Evolutionary conservation across 2,113 vertebrate species (phyloP).

Genomic region (Clinocottus analis): DNA sequence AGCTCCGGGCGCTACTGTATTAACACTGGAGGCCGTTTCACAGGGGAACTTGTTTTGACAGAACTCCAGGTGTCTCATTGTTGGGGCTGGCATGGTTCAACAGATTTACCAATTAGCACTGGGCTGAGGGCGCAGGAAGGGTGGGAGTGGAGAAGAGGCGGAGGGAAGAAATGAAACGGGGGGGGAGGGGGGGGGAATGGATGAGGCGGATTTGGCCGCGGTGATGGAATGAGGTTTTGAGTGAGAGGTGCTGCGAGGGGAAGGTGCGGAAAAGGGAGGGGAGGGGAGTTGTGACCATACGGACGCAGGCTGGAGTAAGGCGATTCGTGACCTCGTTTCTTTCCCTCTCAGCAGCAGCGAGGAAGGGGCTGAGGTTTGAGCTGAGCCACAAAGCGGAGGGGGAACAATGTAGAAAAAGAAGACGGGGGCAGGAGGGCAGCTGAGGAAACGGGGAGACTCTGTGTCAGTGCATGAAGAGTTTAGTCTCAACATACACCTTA

Average conservation of each 20-base stretch:
- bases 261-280: slow-evolving; percentile 13
- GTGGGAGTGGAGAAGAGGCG: slow-evolving; percentile 47
- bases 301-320: slow-evolving; percentile 70
- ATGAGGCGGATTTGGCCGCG: slow-evolving; percentile 56
- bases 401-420: slow-evolving; percentile 17
- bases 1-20: slow-evolving; percentile 66
- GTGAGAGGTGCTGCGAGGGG: slow-evolving; percentile 50
- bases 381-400: slow-evolving; percentile 49
- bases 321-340: slow-evolving; percentile 77
- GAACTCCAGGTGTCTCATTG: slow-evolving; percentile 90
- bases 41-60: slow-evolving; percentile 88
- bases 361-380: slow-evolving; percentile 68
- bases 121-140: slow-evolving; percentile 77
- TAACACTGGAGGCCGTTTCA: slow-evolving; percentile 81
- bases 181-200: slow-evolving; percentile 2
- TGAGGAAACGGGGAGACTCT: neutral
- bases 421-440: slow-evolving; percentile 18
- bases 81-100: slow-evolving; percentile 85
- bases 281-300: slow-evolving; percentile 30
- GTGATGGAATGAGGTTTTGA: slow-evolving; percentile 79
- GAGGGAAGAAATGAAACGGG: slow-evolving; percentile 42
- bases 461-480: slow-evolving; percentile 5
- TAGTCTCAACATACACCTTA: neutral
- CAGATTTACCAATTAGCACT: slow-evolving; percentile 88
- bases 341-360: slow-evolving; percentile 33